Evolutionary conservation across 2,888 invertebrate genomes (phyloP).

Genomic region (Cantharis nigra): DNA sequence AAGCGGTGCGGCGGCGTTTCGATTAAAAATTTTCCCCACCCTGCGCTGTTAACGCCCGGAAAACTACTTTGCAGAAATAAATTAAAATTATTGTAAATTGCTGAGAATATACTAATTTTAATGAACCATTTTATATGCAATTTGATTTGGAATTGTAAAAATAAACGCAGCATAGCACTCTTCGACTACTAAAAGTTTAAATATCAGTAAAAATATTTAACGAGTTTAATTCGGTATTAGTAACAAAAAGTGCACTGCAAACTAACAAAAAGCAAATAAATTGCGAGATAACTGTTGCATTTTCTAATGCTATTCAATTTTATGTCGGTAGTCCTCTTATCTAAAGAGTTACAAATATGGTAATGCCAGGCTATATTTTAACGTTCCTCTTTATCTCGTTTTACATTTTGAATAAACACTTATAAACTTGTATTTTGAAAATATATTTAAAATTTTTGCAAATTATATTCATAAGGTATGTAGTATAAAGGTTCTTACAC

Average conservation of each 20-base stretch:
- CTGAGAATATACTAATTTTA: background rate
- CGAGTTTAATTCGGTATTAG: background rate
- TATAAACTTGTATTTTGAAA: background rate
- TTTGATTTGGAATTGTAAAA: background rate
- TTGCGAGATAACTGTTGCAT: slow-evolving; percentile 20
- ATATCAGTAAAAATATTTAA: background rate
- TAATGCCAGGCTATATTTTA: slow-evolving; percentile 14
- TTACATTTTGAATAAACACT: background rate
- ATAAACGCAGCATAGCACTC: background rate
- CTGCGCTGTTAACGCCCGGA: background rate
- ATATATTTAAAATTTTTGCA: background rate
- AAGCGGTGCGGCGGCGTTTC: too few relatives aligned
- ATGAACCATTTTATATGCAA: background rate
- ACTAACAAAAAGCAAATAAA: slow-evolving; percentile 3
- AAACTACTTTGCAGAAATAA: background rate
- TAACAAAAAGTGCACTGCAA: background rate
- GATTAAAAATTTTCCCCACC: background rate
- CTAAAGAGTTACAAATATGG: slow-evolving; percentile 19
- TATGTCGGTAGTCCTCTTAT: slow-evolving; percentile 7
- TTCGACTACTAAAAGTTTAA: background rate
- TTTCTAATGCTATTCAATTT: slow-evolving; percentile 9
- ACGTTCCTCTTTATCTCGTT: background rate
- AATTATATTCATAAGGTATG: background rate
- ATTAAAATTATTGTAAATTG: background rate
- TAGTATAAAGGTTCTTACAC: background rate